Evolutionary conservation across 1,140 invertebrate species (phyloP).

Genomic region (Thaumatotibia leucotreta): DNA sequence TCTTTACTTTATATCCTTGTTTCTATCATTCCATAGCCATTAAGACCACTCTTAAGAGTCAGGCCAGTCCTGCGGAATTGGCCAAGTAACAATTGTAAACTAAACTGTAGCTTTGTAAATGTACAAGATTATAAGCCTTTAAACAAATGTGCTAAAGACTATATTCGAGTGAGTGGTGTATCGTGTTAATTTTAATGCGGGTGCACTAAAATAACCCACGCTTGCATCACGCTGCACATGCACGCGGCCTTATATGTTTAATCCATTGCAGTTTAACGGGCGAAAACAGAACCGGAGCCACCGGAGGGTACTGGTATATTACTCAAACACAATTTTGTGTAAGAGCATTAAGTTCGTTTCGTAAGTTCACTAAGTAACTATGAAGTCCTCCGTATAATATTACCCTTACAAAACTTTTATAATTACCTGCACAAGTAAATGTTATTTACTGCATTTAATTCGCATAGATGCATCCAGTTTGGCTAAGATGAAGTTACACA

Average conservation of each 20-base stretch:
- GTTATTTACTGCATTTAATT: too few species aligned
- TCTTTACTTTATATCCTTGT: too few species aligned
- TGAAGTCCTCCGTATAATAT: too few species aligned
- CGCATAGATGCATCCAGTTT: too few species aligned
- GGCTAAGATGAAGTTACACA: too few species aligned
- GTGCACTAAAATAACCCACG: not conserved
- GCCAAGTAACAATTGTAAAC: not conserved
- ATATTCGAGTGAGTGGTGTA: not conserved
- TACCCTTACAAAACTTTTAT: too few species aligned
- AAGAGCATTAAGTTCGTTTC: not conserved
- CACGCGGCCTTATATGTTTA: constrained; percentile 7
- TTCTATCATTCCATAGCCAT: too few species aligned
- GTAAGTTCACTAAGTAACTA: too few species aligned
- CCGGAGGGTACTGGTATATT: not conserved
- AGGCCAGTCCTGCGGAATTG: too few species aligned
- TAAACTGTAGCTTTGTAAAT: not conserved
- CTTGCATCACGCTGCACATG: not conserved
- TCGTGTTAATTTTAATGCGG: not conserved
- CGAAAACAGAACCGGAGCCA: not conserved
- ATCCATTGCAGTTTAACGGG: constrained; percentile 1
- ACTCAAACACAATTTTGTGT: not conserved
- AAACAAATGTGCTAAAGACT: not conserved
- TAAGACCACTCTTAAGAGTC: too few species aligned
- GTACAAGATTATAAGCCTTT: not conserved
- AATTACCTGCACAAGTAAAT: too few species aligned